Evolutionary conservation across 2,113 vertebrate genomes (phyloP).

Genomic region (Eptatretus burgeri): DNA sequence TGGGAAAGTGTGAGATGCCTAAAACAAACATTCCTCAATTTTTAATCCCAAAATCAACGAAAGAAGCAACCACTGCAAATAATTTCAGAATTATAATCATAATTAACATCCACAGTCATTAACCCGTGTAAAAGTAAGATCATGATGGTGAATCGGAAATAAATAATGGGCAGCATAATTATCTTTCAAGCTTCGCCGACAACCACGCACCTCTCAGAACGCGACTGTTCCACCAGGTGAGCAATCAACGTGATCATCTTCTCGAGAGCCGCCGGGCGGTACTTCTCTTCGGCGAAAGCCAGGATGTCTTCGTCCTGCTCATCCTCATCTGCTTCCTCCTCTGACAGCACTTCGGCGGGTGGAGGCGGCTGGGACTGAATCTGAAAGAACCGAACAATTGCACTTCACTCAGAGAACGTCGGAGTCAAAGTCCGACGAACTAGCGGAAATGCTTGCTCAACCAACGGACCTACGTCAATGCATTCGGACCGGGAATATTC

Average conservation of each 20-base stretch:
- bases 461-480: too few relatives aligned
- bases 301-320: conserved; percentile 94
- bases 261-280: conserved; percentile 85
- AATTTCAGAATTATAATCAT: too few relatives aligned
- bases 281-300: conserved; percentile 91
- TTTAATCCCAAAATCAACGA: too few relatives aligned
- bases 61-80: too few relatives aligned
- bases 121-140: not conserved
- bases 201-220: conserved; percentile 53
- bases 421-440: too few relatives aligned
- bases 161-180: not conserved
- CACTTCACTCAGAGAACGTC: too few relatives aligned
- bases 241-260: conserved; percentile 98
- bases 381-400: not conserved
- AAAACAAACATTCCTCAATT: conserved; percentile 10
- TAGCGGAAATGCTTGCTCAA: too few relatives aligned
- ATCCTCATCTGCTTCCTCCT: conserved; percentile 90
- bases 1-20: conserved; percentile 93
- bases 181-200: not conserved
- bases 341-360: conserved; percentile 92
- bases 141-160: not conserved
- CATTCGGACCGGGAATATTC: too few relatives aligned
- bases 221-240: conserved; percentile 82
- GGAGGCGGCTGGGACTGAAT: conserved; percentile 23
- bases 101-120: too few relatives aligned